phyloP scores from a whole-genome alignment of 2,888 invertebrate genomes.

The Ommatoiulus sabulosus region DNA sequence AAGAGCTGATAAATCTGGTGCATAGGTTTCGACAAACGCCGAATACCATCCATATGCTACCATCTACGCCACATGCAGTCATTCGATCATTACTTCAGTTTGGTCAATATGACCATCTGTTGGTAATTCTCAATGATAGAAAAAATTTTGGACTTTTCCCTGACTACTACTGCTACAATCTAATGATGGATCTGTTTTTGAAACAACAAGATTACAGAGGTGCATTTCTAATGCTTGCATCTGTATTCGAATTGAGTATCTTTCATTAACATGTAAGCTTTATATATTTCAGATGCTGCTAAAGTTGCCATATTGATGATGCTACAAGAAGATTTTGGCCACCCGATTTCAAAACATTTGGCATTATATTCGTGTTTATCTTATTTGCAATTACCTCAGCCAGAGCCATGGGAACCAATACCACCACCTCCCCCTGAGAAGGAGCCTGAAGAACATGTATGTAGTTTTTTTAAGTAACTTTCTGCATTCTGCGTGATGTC shows the following conservation, averaged over 20 bases:
- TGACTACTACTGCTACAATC: conserved; percentile 82
- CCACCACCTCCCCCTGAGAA: conserved; percentile 61
- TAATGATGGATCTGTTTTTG: conserved; percentile 83
- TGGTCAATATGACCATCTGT: conserved; percentile 75
- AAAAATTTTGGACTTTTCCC: conserved; percentile 88
- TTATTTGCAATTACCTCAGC: conserved; percentile 70
- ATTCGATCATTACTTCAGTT: conserved; percentile 71
- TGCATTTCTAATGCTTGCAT: conserved; percentile 60
- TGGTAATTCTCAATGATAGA: conserved; percentile 82
- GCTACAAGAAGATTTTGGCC: conserved; percentile 87
- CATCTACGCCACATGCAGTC: conserved; percentile 86
- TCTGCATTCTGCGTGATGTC: no score
- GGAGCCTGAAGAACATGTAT: conserved; percentile 64
- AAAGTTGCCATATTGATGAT: conserved; percentile 82
- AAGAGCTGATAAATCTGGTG: conserved; percentile 80
- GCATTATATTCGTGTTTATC: conserved; percentile 81
- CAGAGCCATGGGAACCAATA: conserved; percentile 62
- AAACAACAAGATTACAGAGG: conserved; percentile 75
- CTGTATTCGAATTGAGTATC: not conserved
- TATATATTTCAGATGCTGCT: conserved; percentile 73
- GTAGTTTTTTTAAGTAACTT: conserved; percentile 52
- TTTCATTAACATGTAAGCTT: not conserved
- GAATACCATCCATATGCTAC: conserved; percentile 77
- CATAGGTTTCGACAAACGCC: conserved; percentile 77
- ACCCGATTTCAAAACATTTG: conserved; percentile 77